phyloP scores from a whole-genome alignment of 2,888 invertebrate species.

The Alloscopus bannaensis region DNA sequence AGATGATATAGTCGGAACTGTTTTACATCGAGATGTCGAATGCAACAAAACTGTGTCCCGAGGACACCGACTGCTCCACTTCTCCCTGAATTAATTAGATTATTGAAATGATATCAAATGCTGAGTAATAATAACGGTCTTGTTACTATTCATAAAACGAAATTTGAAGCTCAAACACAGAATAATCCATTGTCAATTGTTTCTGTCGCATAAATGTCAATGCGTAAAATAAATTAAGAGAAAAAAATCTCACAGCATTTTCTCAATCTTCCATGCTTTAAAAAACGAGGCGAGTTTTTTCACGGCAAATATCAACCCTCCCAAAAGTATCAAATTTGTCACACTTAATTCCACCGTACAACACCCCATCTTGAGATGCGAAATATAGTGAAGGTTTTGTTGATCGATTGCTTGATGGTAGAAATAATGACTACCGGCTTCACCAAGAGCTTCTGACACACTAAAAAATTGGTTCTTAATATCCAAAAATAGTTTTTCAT shows the following conservation, averaged over 20 bases:
- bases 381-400: too few species aligned
- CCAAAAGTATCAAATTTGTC: slow-evolving; percentile 24
- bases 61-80: slow-evolving; percentile 22
- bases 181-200: too few species aligned
- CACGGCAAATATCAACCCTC: not conserved
- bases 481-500: too few species aligned
- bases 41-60: slow-evolving; percentile 45
- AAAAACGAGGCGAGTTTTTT: slow-evolving; percentile 16
- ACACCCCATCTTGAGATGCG: slow-evolving; percentile 20
- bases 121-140: too few species aligned
- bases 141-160: too few species aligned
- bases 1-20: slow-evolving; percentile 23
- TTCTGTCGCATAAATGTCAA: not conserved
- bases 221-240: slow-evolving; percentile 1
- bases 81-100: slow-evolving; percentile 15
- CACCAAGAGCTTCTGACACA: too few species aligned
- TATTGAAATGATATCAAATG: not conserved
- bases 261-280: slow-evolving; percentile 8
- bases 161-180: too few species aligned
- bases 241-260: slow-evolving; percentile 41
- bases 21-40: slow-evolving; percentile 22
- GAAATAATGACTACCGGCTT: too few species aligned
- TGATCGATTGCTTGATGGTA: too few species aligned
- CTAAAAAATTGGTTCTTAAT: too few species aligned
- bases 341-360: slow-evolving; percentile 25